Evolutionary conservation across 2,888 invertebrate genomes (phyloP), one percentile per base, ranked within the genome.

Genomic region (Diachrysia chrysitis): DNA sequence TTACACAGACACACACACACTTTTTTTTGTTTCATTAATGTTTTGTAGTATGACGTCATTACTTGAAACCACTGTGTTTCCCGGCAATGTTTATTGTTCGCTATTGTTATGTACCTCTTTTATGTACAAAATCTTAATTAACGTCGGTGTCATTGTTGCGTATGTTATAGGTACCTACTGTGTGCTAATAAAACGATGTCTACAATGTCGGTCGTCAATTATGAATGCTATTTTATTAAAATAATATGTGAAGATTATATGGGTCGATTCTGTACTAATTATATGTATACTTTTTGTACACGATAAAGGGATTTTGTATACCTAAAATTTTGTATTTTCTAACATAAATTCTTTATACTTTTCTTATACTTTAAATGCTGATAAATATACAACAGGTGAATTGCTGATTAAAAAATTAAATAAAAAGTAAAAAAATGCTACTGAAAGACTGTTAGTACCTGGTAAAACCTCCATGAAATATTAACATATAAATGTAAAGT

Each of bases 71-170:
- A 59, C 71, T 71, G 32, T 71, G 14, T 58, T 62, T 57, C 37
- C 42, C n/a, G 37, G 2, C 48, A 29, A 61, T 60, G 58, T 58
- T 76, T 70, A 55, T 71, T 58, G 54, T 61, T 55, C 21, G 16
- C 16, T 46, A 48, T 32, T 61, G 19, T 35, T 19, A 12, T 54
- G 29, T 55, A 19, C 42, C 19, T 48, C 63, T 71, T 73, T 69
- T 76, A 23, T 63, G 9, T 21, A 55, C 12, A 14, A 48, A 55
- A 58, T 76, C 60, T 64, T 76, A 76, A 73, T 76, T 73, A 61
- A 53, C 42, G 51, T 72, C 37, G 29, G 35, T 46, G 21, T 42
- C 16, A 29, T 21, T 17, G 23, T 61, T 46, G 21, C 60, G 42
- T 42, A 42, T 42, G 42, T 56, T 19, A 35, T 23, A 37, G n/a